Percentiles rank a stretch among this genome's conserved stretches.
Conservation (phyloP, 1,140 invertebrate genomes). For the Conopomorpha cramerella region DNA sequence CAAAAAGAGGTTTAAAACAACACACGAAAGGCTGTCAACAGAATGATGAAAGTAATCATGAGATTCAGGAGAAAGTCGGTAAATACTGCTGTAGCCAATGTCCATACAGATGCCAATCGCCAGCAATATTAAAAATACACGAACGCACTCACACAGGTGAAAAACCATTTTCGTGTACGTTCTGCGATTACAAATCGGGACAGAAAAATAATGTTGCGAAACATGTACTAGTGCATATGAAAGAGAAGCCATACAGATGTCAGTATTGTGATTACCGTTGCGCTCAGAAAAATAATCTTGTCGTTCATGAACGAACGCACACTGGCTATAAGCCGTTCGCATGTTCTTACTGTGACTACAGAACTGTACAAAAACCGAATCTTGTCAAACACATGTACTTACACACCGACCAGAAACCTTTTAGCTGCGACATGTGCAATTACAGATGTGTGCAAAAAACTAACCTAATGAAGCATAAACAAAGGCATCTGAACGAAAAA, state of each 20-base stretch:
- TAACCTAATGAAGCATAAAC: conserved; percentile 54
- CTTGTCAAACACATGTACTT: conserved; percentile 68
- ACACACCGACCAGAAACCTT: conserved; percentile 67
- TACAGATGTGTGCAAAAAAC: conserved; percentile 57
- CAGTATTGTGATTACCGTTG: conserved; percentile 72
- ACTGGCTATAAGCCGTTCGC: conserved; percentile 66
- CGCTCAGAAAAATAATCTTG: conserved; percentile 65
- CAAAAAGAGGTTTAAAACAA: conserved; percentile 37
- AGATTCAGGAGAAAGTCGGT: conserved; percentile 26
- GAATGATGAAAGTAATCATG: conserved; percentile 10
- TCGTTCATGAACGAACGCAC: conserved; percentile 64
- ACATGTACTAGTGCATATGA: conserved; percentile 75
- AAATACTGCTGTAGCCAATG: conserved; percentile 50
- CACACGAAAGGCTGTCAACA: conserved; percentile 31
- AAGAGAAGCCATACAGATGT: conserved; percentile 75
- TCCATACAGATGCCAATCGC: conserved; percentile 48
- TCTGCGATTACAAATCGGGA: conserved; percentile 77
- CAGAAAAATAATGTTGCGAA: conserved; percentile 77
- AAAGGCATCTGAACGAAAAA: conserved; percentile 49
- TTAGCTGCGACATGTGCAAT: conserved; percentile 66
- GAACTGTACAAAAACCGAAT: conserved; percentile 61
- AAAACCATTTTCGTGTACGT: conserved; percentile 64
- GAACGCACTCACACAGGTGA: conserved; percentile 66
- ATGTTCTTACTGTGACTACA: conserved; percentile 67
- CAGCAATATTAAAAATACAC: conserved; percentile 71